Evolutionary conservation across 2,888 invertebrate genomes (phyloP), one percentile per base, ranked within the genome.

Genomic region (Criorhina ranunculi): DNA sequence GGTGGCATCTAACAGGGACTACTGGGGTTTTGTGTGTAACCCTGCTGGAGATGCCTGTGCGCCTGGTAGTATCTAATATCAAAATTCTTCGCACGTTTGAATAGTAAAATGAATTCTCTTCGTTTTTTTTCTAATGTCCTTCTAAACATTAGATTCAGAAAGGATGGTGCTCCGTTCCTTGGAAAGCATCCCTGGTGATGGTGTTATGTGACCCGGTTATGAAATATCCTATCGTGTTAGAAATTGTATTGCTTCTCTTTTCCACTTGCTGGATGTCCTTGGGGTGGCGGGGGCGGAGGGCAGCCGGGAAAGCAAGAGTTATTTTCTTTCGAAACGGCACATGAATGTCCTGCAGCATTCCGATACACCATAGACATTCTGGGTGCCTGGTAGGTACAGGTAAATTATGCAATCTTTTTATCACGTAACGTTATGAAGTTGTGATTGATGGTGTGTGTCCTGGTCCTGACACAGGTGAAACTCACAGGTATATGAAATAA

Each of bases 391-490:
- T 91, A 88, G 64, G 87, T 88, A 88, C 91, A 91, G 91, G 91
- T 91, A 91, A 90, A 90, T 91, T 90, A 90, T 91, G 90, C 90
- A 91, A 90, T 90, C 90, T 89, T 87, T 89, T 89, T 79, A 76
- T 80, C 79, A 76, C 70, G 69, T 85, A 75, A 31, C 75, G 59
- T 37, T 75, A 67, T 67, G 35, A 31, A 33, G 66, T 29, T 44
- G 37, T 76, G 75, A 80, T 80, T 69, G 75, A 83, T 79, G 66
- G 31, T 44, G 64, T 35, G 33, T 37, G 37, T 35, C 55, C 37
- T 8, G 49, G 6, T n/a, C n/a, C 33, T 7, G 37, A 17, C 8
- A 40, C 62, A 51, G 53, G 42, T 53, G 40, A 60, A n/a, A 12
- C 8, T 29, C 49, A 19, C 72, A 72, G 72, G 29, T 51, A 60